phyloP scores from a whole-genome alignment of 2,113 vertebrate genomes.

The Gasterosteus aculeatus region DNA sequence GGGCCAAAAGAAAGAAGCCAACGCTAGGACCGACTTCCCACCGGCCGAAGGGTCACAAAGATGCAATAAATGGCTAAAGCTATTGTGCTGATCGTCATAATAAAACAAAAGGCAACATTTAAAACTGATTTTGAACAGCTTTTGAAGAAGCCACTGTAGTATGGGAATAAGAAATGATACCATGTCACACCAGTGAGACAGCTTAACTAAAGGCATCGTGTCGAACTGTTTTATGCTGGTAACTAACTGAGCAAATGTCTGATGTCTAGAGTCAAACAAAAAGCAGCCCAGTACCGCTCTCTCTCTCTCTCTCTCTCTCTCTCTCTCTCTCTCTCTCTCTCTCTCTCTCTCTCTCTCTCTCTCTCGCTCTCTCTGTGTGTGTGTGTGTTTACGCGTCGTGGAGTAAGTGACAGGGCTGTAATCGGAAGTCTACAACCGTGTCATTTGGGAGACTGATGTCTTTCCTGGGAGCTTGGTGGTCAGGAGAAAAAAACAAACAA shows the following conservation, averaged over 20 bases:
- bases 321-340: slow-evolving; percentile 14
- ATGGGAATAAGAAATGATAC: background rate
- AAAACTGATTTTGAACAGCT: background rate
- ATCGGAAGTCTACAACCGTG: slow-evolving; percentile 81
- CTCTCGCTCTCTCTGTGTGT: slow-evolving; percentile 65
- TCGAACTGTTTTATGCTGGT: slow-evolving; percentile 45
- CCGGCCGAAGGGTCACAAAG: slow-evolving; percentile 60
- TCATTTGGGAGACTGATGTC: slow-evolving; percentile 81
- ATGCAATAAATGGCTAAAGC: slow-evolving; percentile 39
- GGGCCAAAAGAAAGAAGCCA: slow-evolving; percentile 72
- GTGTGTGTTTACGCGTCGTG: slow-evolving; percentile 65
- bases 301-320: slow-evolving; percentile 17
- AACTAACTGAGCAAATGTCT: slow-evolving; percentile 46
- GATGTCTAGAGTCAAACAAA: slow-evolving; percentile 57
- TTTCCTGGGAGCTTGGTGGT: slow-evolving; percentile 75
- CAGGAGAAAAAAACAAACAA: slow-evolving; percentile 80
- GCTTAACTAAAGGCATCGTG: slow-evolving; percentile 44
- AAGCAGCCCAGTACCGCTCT: slow-evolving; percentile 41
- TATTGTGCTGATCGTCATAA: slow-evolving; percentile 46
- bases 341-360: slow-evolving; percentile 13
- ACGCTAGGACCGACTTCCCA: slow-evolving; percentile 63
- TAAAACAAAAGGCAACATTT: slow-evolving; percentile 7
- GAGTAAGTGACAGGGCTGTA: slow-evolving; percentile 79
- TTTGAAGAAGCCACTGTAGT: background rate
- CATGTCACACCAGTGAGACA: slow-evolving; percentile 29